Conservation (phyloP, 1,140 invertebrate species). For the Drosophila mojavensis region DNA sequence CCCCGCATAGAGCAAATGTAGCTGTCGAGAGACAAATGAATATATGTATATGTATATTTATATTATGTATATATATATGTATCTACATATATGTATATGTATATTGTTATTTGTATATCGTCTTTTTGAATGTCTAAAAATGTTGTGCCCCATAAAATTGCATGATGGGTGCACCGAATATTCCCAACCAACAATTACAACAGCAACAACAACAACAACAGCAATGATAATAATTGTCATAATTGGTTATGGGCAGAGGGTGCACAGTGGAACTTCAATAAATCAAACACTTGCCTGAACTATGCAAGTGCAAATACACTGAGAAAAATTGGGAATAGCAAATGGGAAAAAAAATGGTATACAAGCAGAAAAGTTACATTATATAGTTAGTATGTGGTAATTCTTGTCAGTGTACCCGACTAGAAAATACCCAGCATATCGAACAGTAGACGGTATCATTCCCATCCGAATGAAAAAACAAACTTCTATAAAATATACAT, state of each 20-base stretch:
- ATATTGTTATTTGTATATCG: neutral
- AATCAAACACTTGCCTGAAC: slow-evolving; percentile 50
- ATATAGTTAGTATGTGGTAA: too few relatives aligned
- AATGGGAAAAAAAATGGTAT: too few relatives aligned
- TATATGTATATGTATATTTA: neutral
- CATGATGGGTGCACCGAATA: slow-evolving; percentile 51
- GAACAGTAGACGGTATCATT: too few relatives aligned
- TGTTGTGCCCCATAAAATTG: slow-evolving; percentile 37
- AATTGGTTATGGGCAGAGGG: neutral
- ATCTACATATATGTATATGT: neutral
- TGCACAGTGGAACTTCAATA: slow-evolving; percentile 38
- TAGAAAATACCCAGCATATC: neutral
- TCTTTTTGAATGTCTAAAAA: slow-evolving; percentile 36
- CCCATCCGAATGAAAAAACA: too few relatives aligned
- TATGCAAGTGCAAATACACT: slow-evolving; percentile 12
- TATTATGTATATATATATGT: neutral
- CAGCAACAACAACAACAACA: neutral
- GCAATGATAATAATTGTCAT: neutral
- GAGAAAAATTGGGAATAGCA: neutral
- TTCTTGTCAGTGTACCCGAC: too few relatives aligned
- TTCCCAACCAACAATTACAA: slow-evolving; percentile 23
- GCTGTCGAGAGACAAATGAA: neutral
- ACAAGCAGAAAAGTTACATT: too few relatives aligned
- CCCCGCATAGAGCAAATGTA: neutral
- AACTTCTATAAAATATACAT: too few relatives aligned